Percentiles rank a stretch among this genome's conserved stretches.
Evolutionary conservation across 2,797 vertebrate species (phyloP).

Genomic region (Harpagifer antarcticus): DNA sequence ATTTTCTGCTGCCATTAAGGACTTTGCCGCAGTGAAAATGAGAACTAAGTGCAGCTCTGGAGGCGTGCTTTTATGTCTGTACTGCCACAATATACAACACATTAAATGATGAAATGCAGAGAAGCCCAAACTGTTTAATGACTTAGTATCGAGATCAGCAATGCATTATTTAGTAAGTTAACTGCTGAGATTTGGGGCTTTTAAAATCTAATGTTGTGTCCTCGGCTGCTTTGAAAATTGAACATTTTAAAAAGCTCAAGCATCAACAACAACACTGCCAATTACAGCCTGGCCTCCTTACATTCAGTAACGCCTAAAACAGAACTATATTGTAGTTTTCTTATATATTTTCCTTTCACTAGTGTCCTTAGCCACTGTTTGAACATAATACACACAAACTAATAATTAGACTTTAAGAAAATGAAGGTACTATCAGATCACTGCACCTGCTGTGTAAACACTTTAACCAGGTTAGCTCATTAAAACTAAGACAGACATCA

Average conservation of each 20-base stretch:
- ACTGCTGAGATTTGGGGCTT: slow-evolving; percentile 19
- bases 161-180: slow-evolving; percentile 30
- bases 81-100: slow-evolving; percentile 39
- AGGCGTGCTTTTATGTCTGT: slow-evolving; percentile 46
- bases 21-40: slow-evolving; percentile 37
- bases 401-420: background rate
- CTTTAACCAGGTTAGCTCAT: background rate
- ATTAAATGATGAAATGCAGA: slow-evolving; percentile 25
- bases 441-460: slow-evolving; percentile 20
- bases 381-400: background rate
- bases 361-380: background rate
- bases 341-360: background rate
- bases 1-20: slow-evolving; percentile 25
- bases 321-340: background rate
- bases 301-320: background rate
- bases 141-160: slow-evolving; percentile 22
- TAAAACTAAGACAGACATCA: background rate
- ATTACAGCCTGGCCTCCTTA: background rate
- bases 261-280: background rate
- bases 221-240: slow-evolving; percentile 29
- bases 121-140: slow-evolving; percentile 20
- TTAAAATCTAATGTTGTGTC: slow-evolving; percentile 23
- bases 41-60: slow-evolving; percentile 39
- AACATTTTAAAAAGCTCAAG: slow-evolving; percentile 13
- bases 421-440: background rate